phyloP scores from a whole-genome alignment of 1,140 invertebrate species.

The Mesaphorura yosii region DNA sequence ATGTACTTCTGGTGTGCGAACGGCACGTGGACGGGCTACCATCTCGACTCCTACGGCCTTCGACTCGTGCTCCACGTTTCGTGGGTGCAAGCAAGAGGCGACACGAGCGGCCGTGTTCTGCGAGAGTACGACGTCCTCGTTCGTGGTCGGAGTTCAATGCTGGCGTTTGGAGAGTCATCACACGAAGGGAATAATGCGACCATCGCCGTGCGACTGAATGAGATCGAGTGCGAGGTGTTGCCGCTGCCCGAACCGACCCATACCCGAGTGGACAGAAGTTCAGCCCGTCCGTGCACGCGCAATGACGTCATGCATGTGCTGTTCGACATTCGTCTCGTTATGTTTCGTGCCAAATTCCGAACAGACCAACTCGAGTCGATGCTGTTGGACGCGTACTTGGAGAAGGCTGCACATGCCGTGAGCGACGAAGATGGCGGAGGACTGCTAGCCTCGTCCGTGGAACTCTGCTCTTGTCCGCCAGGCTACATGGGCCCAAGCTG shows the following conservation, averaged over 20 bases:
- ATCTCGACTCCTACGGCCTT: constrained; percentile 71
- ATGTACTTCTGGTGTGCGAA: constrained; percentile 51
- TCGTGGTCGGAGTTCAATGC: constrained; percentile 40
- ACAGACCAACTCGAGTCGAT: constrained; percentile 82
- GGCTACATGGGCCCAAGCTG: constrained; percentile 70
- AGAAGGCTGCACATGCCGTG: constrained; percentile 10
- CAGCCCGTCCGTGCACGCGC: no score
- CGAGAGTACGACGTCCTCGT: constrained; percentile 73
- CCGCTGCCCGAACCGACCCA: constrained; percentile 17
- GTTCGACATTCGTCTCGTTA: constrained; percentile 61
- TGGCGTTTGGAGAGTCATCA: constrained; percentile 24
- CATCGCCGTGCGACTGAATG: constrained; percentile 22
- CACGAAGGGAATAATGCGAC: constrained; percentile 32
- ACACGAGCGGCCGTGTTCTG: constrained; percentile 74
- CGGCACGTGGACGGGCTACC: constrained; percentile 51
- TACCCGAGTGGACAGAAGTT: no score
- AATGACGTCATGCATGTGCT: constrained; percentile 71
- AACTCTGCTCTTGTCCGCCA: constrained; percentile 40
- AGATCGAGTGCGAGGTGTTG: constrained; percentile 26
- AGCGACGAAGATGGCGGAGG: not conserved
- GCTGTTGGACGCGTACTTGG: constrained; percentile 30
- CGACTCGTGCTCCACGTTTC: constrained; percentile 60
- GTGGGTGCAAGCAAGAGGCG: constrained; percentile 76
- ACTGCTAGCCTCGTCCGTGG: constrained; percentile 12
- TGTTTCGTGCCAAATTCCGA: constrained; percentile 84